Conservation (phyloP, 2,797 vertebrate species). For the Pelobates cultripes region DNA sequence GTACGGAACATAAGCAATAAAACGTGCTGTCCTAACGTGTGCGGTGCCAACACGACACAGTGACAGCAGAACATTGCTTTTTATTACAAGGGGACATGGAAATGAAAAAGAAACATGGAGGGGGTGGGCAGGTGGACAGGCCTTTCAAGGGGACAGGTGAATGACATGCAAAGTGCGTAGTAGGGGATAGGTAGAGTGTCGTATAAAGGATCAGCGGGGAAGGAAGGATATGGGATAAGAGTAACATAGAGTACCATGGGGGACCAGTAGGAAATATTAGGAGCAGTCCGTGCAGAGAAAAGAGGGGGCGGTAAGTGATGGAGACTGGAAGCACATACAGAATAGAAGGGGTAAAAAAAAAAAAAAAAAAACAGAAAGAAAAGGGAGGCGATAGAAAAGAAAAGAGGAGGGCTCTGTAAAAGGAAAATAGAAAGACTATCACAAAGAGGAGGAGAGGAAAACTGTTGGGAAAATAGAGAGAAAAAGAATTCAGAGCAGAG, state of each 20-base stretch:
- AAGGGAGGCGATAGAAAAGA: neutral
- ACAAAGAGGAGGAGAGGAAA: conserved; percentile 33
- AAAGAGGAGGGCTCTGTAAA: conserved; percentile 24
- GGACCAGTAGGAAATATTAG: neutral
- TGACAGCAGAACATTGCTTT: too few relatives aligned
- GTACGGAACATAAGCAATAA: too few relatives aligned
- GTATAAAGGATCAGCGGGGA: neutral
- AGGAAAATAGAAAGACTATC: conserved; percentile 37
- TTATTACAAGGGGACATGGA: too few relatives aligned
- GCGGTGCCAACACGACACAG: too few relatives aligned
- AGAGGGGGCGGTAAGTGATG: neutral
- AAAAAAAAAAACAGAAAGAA: conserved; percentile 16
- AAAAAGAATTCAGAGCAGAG: neutral
- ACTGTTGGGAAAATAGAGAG: neutral
- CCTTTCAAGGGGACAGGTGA: too few relatives aligned
- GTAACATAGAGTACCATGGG: neutral
- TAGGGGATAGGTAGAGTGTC: neutral
- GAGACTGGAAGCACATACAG: too few relatives aligned
- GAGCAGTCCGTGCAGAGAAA: neutral
- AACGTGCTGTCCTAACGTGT: too few relatives aligned
- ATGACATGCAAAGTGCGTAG: neutral
- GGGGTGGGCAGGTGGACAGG: too few relatives aligned
- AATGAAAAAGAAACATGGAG: too few relatives aligned
- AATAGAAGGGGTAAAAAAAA: neutral
- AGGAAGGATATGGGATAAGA: neutral